These are phyloP conservation scores for Cepphus grylle DNA, from an alignment of 2,113 vertebrate genomes.

Conservation along the genomic window DNA sequence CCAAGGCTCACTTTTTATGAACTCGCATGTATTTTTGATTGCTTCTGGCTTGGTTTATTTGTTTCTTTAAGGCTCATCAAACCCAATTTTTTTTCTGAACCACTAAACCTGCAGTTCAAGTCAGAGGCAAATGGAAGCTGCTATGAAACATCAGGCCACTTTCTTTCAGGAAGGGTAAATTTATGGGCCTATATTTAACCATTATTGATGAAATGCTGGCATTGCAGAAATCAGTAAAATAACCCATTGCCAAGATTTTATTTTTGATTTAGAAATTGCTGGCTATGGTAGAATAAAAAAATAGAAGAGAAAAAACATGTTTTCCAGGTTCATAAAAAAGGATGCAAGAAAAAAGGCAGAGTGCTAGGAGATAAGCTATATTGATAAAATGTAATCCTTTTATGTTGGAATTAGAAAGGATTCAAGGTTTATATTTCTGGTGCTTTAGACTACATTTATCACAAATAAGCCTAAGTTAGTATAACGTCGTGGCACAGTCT, in stretches of 20 bases:
- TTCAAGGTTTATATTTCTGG: conserved; percentile 35
- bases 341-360: neutral
- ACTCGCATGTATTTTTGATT: conserved; percentile 35
- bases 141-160: neutral
- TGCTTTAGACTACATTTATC: conserved; percentile 25
- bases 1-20: conserved; percentile 34
- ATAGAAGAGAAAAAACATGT: neutral
- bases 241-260: neutral
- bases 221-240: conserved; percentile 4
- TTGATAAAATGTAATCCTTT: conserved; percentile 48
- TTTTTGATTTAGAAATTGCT: neutral
- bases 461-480: conserved; percentile 41
- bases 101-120: neutral
- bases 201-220: neutral
- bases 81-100: neutral
- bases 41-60: conserved; percentile 50
- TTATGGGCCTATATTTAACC: neutral
- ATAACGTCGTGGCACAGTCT: neutral
- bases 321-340: conserved; percentile 25
- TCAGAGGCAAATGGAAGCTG: conserved; percentile 12
- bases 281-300: neutral
- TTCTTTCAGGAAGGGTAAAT: neutral
- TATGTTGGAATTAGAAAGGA: conserved; percentile 50
- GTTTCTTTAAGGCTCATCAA: conserved; percentile 46
- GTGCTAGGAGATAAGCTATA: neutral